These are phyloP conservation scores for Helobdella robusta DNA, from an alignment of 2,888 invertebrate genomes.

Conservation along the genomic window DNA sequence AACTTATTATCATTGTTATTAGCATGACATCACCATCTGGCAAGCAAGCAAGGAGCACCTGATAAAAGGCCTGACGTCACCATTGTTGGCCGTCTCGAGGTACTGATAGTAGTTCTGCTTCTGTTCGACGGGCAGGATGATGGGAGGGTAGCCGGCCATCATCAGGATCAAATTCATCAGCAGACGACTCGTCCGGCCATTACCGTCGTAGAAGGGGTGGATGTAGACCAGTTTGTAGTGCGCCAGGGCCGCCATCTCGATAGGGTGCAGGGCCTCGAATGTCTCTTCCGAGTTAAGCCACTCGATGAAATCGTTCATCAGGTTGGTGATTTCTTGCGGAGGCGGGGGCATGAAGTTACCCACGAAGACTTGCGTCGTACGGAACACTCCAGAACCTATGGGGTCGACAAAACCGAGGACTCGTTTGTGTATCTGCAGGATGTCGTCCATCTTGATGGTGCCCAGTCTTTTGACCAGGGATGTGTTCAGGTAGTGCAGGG, in stretches of 20 bases:
- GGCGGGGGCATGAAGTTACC: slow-evolving; percentile 87
- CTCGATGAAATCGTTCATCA: slow-evolving; percentile 78
- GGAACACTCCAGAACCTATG: slow-evolving; percentile 74
- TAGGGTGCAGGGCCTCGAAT: slow-evolving; percentile 68
- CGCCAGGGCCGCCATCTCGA: slow-evolving; percentile 85
- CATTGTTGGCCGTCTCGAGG: slow-evolving; percentile 79
- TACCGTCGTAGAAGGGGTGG: slow-evolving; percentile 93
- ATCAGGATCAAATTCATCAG: slow-evolving; percentile 88
- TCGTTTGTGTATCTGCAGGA: slow-evolving; percentile 79
- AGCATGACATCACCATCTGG: too few species aligned
- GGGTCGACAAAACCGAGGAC: slow-evolving; percentile 92
- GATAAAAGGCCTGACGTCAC: slow-evolving; percentile 87
- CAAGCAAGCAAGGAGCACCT: too few species aligned
- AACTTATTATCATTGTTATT: too few species aligned
- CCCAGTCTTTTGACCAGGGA: slow-evolving; percentile 61
- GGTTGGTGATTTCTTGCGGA: slow-evolving; percentile 66
- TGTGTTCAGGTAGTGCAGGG: slow-evolving; percentile 77
- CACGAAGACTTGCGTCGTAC: slow-evolving; percentile 66
- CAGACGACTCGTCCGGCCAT: slow-evolving; percentile 84
- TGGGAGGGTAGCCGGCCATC: slow-evolving; percentile 87
- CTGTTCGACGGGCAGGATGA: slow-evolving; percentile 77
- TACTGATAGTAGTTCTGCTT: slow-evolving; percentile 67
- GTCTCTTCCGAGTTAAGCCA: slow-evolving; percentile 83
- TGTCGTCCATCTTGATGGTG: slow-evolving; percentile 70
- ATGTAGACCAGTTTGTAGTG: slow-evolving; percentile 94